Evolutionary conservation across 2,113 vertebrate species (phyloP), one percentile per base, ranked within the genome.

Genomic region (Poeciliopsis retropinna): DNA sequence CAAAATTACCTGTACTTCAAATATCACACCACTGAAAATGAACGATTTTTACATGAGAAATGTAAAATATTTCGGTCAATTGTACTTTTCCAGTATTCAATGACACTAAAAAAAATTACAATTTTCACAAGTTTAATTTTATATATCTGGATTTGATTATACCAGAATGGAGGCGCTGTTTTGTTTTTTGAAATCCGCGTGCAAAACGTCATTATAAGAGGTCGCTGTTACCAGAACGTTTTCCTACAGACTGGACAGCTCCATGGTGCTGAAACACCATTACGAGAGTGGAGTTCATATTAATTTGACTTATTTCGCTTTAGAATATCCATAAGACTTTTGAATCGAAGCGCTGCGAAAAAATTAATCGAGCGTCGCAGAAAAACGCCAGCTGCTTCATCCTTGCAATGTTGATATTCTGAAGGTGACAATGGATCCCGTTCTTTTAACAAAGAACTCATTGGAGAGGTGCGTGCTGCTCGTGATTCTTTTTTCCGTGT

Each of bases 161-260:
- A 19, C 15, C 17, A 3, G 62, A 34, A 29, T 10, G 34, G 62
- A 72, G 86, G 75, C 81, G 80, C 83, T 85, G 78, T 74, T 88
- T 6, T 5, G 0, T 32, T 0, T 29, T 29, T 2, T 79, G 62
- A 29, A 34, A 0, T 8, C 0, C 5, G 27, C 11, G 0, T 1
- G 1, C 5, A 13, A 3, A 32, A 60, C 64, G 64, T 31, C 61
- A 41, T 64, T 15, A 47, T 22, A 19, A 22, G 1, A 22, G 0
- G 1, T 64, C 14, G 27, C 5, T 19, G 12, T 32, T 14, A 8
- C 37, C 32, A 5, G 27, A 4, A 12, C 78, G 14, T 4, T 34
- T 19, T 19, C 31, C 25, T 17, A 22, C 32, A 27, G n/a, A 22
- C 1, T 1, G 57, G 62, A 51, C 12, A 73, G 76, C 68, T 70